phyloP scores from a whole-genome alignment of 2,797 vertebrate genomes.

The Poecilia velifera region DNA sequence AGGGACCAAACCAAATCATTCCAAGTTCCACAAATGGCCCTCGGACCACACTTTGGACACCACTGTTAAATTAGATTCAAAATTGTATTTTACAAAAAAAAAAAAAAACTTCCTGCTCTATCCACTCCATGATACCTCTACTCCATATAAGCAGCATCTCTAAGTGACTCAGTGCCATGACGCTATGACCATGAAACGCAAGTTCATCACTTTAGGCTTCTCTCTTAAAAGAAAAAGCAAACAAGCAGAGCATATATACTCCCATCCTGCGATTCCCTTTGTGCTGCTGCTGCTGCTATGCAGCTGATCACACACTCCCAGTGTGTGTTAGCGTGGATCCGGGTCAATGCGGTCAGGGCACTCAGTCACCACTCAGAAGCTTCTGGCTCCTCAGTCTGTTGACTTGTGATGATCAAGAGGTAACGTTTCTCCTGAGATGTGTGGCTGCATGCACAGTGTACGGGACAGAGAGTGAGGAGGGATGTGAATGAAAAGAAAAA shows the following conservation, averaged over 20 bases:
- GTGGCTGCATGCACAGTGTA: conserved; percentile 52
- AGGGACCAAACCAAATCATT: too few species aligned
- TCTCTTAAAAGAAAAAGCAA: not conserved
- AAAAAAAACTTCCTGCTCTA: conserved; percentile 13
- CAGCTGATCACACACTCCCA: conserved; percentile 21
- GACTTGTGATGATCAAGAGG: conserved; percentile 82
- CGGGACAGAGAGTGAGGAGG: not conserved
- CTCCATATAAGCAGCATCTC: conserved; percentile 69
- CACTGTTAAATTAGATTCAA: not conserved
- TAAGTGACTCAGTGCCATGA: conserved; percentile 66
- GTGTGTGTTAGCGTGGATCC: conserved; percentile 21
- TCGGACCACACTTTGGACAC: too few species aligned
- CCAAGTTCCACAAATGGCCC: too few species aligned
- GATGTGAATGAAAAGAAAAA: not conserved
- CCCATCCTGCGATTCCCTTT: conserved; percentile 14
- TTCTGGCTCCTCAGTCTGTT: conserved; percentile 79
- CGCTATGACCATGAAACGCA: conserved; percentile 24
- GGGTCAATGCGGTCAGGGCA: conserved; percentile 68
- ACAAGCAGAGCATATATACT: not conserved
- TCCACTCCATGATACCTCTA: conserved; percentile 52
- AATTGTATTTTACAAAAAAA: not conserved
- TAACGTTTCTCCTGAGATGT: conserved; percentile 76
- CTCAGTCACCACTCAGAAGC: conserved; percentile 75
- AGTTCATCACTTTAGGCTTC: conserved; percentile 8
- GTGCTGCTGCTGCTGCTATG: not conserved